These are phyloP conservation scores for Molossus molossus DNA, from an alignment of 2,797 vertebrate species.

Conservation along the genomic window DNA sequence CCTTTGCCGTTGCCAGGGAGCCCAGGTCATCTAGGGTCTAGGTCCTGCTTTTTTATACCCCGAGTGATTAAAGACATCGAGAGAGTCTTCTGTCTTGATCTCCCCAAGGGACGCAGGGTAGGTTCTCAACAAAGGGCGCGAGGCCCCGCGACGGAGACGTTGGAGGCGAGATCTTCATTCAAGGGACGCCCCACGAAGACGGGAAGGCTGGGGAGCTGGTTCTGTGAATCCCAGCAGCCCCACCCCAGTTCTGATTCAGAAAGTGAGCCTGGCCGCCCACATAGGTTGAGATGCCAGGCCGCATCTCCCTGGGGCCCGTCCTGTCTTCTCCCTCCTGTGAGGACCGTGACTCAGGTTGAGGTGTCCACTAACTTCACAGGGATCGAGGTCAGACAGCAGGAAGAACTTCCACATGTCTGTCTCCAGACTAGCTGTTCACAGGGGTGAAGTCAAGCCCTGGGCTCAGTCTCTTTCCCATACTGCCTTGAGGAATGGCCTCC, in stretches of 20 bases:
- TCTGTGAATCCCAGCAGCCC: background rate
- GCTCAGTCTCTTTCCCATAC: background rate
- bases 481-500: background rate
- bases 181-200: background rate
- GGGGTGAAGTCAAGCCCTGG: background rate
- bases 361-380: background rate
- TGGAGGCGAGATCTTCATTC: background rate
- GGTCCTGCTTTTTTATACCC: background rate
- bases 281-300: fast-evolving
- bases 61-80: background rate
- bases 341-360: conserved; percentile 66
- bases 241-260: conserved; percentile 67
- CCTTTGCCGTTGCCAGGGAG: background rate
- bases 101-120: background rate
- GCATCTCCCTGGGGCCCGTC: background rate
- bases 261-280: background rate
- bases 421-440: background rate
- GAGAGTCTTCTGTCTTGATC: background rate
- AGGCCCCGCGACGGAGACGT: background rate
- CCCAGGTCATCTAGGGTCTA: background rate
- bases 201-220: conserved; percentile 59
- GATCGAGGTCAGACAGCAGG: conserved; percentile 36
- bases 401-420: background rate
- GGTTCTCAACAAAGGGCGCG: background rate
- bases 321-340: background rate